These are phyloP conservation scores for Carcharodon carcharias DNA, from an alignment of 2,797 vertebrate species.

Conservation along the genomic window DNA sequence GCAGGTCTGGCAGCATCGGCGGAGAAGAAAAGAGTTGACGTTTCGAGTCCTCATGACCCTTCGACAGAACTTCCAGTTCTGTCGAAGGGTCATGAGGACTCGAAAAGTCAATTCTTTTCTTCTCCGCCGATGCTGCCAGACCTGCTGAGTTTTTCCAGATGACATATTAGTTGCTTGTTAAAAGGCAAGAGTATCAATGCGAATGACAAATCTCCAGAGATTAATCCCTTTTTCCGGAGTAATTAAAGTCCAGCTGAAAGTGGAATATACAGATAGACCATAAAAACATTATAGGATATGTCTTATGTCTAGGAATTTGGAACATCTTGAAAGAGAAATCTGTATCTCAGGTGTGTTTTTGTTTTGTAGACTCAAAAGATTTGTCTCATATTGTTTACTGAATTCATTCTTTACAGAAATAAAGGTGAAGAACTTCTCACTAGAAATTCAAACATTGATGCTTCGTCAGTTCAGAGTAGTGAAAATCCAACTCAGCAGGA, in stretches of 20 bases:
- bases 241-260: background rate
- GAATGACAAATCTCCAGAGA: conserved; percentile 4
- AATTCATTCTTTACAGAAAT: background rate
- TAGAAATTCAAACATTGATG: background rate
- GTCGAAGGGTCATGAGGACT: too few species aligned
- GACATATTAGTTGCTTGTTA: background rate
- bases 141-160: too few species aligned
- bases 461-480: background rate
- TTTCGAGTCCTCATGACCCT: too few species aligned
- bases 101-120: too few species aligned
- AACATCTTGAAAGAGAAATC: background rate
- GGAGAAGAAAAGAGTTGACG: too few species aligned
- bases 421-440: background rate
- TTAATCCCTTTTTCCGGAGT: conserved; percentile 18
- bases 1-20: too few species aligned
- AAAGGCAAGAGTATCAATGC: background rate
- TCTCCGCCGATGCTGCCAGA: too few species aligned
- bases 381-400: background rate
- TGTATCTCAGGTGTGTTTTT: background rate
- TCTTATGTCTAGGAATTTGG: background rate
- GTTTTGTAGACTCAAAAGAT: background rate
- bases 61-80: too few species aligned
- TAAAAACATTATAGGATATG: background rate
- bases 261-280: background rate
- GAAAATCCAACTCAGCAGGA: background rate